phyloP scores from a whole-genome alignment of 2,113 vertebrate species.

The Pelmatolapia mariae region DNA sequence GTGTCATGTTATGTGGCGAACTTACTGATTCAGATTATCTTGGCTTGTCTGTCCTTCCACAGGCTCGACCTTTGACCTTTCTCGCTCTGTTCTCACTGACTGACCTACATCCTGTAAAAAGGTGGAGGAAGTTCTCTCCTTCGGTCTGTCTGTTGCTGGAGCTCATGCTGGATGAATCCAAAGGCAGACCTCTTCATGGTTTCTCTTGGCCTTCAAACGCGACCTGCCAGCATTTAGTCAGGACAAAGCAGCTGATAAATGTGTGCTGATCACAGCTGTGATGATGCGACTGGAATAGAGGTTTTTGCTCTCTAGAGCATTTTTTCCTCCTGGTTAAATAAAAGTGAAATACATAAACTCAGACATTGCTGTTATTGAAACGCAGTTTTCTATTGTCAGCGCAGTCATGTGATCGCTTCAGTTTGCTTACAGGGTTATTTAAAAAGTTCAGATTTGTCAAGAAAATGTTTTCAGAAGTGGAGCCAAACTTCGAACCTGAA shows the following conservation, averaged over 20 bases:
- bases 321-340: not conserved
- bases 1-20: not conserved
- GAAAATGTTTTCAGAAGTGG: not conserved
- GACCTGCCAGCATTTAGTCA: not conserved
- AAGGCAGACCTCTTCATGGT: fast-evolving
- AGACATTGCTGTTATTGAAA: not conserved
- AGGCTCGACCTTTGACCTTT: not conserved
- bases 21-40: not conserved
- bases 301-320: not conserved
- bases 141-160: not conserved
- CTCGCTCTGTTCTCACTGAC: not conserved
- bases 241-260: not conserved
- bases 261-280: not conserved
- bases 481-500: not conserved
- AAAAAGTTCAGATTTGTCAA: not conserved
- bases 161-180: not conserved
- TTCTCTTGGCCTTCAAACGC: not conserved
- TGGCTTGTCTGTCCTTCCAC: not conserved
- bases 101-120: not conserved
- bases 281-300: fast-evolving
- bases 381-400: not conserved
- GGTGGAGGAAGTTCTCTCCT: not conserved
- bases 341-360: not conserved
- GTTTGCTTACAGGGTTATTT: not conserved
- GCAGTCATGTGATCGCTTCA: fast-evolving